These are phyloP conservation scores for Lasiurus cinereus DNA, from an alignment of 2,113 vertebrate species.

Conservation along the genomic window DNA sequence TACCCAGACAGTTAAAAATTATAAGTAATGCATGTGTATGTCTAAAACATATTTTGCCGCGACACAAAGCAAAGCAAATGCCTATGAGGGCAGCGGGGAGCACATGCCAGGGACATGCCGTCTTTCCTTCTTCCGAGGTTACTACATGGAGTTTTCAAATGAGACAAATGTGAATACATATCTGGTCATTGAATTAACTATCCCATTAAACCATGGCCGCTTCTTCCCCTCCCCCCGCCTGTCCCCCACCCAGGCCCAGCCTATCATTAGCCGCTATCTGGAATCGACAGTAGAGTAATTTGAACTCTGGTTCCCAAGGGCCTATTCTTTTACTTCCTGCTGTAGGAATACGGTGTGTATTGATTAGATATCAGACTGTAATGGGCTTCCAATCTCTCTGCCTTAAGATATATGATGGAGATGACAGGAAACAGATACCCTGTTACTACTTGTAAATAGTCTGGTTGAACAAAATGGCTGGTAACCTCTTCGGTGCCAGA, in stretches of 20 bases:
- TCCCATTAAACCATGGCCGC: slow-evolving; percentile 73
- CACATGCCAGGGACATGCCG: neutral
- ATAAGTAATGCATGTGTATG: neutral
- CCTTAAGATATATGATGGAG: slow-evolving; percentile 95
- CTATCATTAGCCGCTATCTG: slow-evolving; percentile 96
- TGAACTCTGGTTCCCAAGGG: slow-evolving; percentile 95
- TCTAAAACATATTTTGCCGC: neutral
- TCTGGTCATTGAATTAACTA: slow-evolving; percentile 84
- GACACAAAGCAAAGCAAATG: neutral
- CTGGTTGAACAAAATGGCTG: slow-evolving; percentile 92
- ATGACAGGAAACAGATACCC: slow-evolving; percentile 95
- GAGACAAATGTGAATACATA: slow-evolving; percentile 82
- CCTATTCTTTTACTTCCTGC: slow-evolving; percentile 97
- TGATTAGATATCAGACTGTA: slow-evolving; percentile 97
- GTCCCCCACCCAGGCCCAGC: slow-evolving; percentile 86
- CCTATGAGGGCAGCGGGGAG: slow-evolving; percentile 33
- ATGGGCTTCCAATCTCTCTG: slow-evolving; percentile 96
- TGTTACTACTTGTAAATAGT: slow-evolving; percentile 95
- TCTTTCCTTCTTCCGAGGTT: slow-evolving; percentile 1
- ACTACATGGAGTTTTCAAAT: slow-evolving; percentile 69
- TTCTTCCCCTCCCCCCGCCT: neutral
- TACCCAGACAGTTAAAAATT: neutral
- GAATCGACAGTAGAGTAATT: slow-evolving; percentile 96
- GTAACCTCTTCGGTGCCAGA: slow-evolving; percentile 91
- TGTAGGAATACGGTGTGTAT: slow-evolving; percentile 96